Evolutionary conservation across 2,113 vertebrate genomes (phyloP).

Genomic region (Varanus salvator): DNA sequence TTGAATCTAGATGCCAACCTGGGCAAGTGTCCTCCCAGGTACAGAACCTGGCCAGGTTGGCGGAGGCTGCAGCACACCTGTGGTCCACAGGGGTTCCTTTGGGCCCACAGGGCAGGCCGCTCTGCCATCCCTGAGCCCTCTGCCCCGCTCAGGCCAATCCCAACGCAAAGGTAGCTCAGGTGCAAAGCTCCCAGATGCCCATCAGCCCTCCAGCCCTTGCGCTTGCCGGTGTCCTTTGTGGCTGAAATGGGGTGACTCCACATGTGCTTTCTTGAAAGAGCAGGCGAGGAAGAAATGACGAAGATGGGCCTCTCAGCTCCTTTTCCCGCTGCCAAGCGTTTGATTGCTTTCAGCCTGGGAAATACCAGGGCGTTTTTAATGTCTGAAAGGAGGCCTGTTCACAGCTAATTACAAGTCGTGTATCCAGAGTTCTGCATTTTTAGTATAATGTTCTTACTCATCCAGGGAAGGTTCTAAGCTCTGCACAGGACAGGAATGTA

Average conservation of each 20-base stretch:
- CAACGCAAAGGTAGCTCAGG: background rate
- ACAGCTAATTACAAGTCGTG: background rate
- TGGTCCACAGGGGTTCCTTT: too few species aligned
- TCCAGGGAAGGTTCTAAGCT: background rate
- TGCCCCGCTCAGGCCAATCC: too few species aligned
- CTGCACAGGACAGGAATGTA: background rate
- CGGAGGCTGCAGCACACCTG: too few species aligned
- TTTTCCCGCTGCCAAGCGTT: background rate
- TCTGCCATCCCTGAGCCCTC: too few species aligned
- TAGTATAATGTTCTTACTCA: background rate
- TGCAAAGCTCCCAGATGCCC: background rate
- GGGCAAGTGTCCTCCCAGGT: too few species aligned
- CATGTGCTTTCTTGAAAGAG: background rate
- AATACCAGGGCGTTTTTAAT: background rate
- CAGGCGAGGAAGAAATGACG: background rate
- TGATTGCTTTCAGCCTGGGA: too few species aligned
- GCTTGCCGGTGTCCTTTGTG: too few species aligned
- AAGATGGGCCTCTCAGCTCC: fast-evolving
- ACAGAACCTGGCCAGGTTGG: too few species aligned
- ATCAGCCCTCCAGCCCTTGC: too few species aligned
- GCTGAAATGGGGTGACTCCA: background rate
- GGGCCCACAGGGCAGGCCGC: too few species aligned
- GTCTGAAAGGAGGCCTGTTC: background rate
- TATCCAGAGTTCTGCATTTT: background rate
- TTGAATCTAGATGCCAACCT: background rate